Percentiles rank a stretch among this genome's conserved stretches.
These are phyloP conservation scores for Operophtera brumata DNA, from an alignment of 2,888 invertebrate species.

Conservation along the genomic window DNA sequence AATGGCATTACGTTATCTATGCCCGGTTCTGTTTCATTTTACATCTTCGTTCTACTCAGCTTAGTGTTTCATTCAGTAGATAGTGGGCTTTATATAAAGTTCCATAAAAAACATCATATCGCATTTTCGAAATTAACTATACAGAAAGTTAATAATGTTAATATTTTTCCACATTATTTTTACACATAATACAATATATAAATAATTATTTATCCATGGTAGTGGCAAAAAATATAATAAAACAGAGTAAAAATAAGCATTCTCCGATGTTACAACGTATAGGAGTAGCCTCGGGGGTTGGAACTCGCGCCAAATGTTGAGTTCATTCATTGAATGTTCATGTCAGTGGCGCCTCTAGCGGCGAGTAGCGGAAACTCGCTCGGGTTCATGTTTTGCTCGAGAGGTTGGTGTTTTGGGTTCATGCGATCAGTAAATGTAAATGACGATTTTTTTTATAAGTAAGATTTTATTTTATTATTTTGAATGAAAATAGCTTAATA, in stretches of 20 bases:
- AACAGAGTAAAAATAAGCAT: slow-evolving; percentile 10
- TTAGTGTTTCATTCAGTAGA: no score
- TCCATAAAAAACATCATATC: no score
- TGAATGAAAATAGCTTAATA: no score
- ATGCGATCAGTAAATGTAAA: no score
- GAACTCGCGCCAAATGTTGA: slow-evolving; percentile 10
- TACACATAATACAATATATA: background rate
- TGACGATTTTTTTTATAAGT: no score
- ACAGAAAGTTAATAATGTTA: no score
- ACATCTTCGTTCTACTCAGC: no score
- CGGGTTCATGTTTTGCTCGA: slow-evolving; percentile 35
- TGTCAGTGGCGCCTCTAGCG: slow-evolving; percentile 56
- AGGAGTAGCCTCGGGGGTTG: slow-evolving; percentile 2
- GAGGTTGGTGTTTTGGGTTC: slow-evolving; percentile 5
- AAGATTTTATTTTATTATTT: background rate
- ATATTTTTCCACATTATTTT: no score
- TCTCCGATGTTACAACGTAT: slow-evolving; percentile 13
- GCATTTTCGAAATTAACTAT: no score
- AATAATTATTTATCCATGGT: background rate
- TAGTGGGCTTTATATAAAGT: no score
- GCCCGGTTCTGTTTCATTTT: no score
- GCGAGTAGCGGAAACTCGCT: slow-evolving; percentile 63
- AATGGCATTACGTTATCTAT: no score
- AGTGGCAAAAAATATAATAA: slow-evolving; percentile 12
- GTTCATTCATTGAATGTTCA: slow-evolving; percentile 50